These are phyloP conservation scores for Galerucella pusilla DNA, from an alignment of 2,888 invertebrate genomes.

Conservation along the genomic window DNA sequence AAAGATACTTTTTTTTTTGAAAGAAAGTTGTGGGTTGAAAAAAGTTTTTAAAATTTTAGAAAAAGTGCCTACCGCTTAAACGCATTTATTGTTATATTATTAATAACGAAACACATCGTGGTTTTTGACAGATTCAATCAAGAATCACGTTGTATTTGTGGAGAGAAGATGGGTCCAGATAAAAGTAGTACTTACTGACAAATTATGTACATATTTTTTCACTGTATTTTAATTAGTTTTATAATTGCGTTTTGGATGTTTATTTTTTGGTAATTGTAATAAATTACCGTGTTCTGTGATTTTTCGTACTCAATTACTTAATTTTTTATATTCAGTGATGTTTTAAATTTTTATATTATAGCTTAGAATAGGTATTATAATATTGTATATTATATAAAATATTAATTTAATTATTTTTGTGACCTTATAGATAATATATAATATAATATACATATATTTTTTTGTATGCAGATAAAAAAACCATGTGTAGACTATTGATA, in stretches of 20 bases:
- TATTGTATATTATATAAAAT: background rate
- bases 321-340: background rate
- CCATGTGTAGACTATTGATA: background rate
- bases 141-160: background rate
- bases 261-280: too few species aligned
- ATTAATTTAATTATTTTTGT: background rate
- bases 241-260: too few species aligned
- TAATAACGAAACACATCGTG: constrained; percentile 34
- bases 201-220: background rate
- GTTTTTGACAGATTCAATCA: constrained; percentile 24
- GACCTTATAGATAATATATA: background rate
- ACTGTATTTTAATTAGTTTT: background rate
- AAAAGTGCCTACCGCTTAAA: constrained; percentile 39
- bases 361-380: background rate
- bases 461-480: background rate
- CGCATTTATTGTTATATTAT: constrained; percentile 29
- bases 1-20: constrained; percentile 10
- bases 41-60: constrained; percentile 32
- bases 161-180: background rate
- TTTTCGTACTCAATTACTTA: too few species aligned
- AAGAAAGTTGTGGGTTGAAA: background rate
- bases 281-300: too few species aligned
- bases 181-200: background rate
- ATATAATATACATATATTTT: constrained; percentile 3
- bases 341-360: background rate